A percentile compares a stretch with the other conserved stretches of the same genome.
Evolutionary conservation across 2,888 invertebrate species (phyloP).

Genomic region (Drosophila fungiperda): DNA sequence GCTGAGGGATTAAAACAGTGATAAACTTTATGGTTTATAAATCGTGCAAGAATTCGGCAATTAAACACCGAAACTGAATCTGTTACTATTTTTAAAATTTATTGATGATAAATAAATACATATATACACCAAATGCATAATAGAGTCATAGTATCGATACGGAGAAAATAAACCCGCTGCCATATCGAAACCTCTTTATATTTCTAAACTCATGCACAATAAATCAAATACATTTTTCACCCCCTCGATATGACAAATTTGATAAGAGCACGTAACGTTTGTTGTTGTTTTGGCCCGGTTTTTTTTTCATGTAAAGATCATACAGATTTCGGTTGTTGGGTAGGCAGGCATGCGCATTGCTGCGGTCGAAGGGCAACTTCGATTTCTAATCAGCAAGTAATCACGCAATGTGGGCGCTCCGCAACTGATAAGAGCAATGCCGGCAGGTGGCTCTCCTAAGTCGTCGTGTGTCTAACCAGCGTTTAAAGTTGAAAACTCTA

Average conservation of each 20-base stretch:
- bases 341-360: conserved; percentile 10
- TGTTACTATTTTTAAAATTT: neutral
- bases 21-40: neutral
- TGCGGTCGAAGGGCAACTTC: conserved; percentile 6
- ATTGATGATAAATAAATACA: neutral
- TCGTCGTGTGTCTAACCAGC: conserved; percentile 12
- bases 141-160: neutral
- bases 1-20: neutral
- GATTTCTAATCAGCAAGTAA: conserved; percentile 38
- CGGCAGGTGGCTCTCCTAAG: conserved; percentile 36
- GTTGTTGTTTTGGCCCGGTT: neutral
- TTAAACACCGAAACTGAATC: neutral
- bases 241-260: conserved; percentile 5
- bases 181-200: neutral
- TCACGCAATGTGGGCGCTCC: conserved; percentile 23
- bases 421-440: conserved; percentile 39
- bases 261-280: conserved; percentile 28
- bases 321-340: conserved; percentile 23
- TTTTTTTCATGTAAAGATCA: conserved; percentile 31
- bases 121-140: neutral
- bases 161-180: neutral
- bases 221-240: neutral
- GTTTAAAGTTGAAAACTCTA: conserved; percentile 18
- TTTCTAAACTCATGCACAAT: neutral
- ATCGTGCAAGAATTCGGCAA: neutral